A percentile compares a stretch with the other conserved stretches of the same genome.
Conservation (phyloP, 2,888 invertebrate genomes). For the Deroplatys truncata region DNA sequence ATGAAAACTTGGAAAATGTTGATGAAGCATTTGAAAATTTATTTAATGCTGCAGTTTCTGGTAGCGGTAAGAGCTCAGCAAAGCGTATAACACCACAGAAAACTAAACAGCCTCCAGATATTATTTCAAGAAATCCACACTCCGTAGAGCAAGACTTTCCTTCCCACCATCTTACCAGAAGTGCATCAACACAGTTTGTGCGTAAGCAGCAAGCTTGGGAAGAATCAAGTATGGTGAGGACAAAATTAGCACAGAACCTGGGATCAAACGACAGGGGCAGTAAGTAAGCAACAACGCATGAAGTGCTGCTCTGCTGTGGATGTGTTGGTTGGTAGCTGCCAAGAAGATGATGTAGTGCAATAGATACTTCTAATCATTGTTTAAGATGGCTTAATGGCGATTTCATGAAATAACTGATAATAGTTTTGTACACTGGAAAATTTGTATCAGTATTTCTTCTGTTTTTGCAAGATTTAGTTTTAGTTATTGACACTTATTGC, state of each 20-base stretch:
- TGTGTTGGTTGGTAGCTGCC: background rate
- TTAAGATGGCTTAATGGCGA: background rate
- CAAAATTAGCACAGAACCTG: conserved; percentile 26
- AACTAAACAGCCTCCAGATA: background rate
- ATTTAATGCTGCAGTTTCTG: conserved; percentile 51
- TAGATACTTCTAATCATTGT: background rate
- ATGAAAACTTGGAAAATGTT: conserved; percentile 56
- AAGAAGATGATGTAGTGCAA: background rate
- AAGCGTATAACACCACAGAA: conserved; percentile 5
- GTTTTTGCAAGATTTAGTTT: conserved; percentile 12
- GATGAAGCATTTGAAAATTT: conserved; percentile 86
- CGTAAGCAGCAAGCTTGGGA: conserved; percentile 31
- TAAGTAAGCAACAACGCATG: conserved; percentile 31
- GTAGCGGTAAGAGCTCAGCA: background rate
- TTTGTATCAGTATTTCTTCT: background rate
- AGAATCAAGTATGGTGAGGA: conserved; percentile 27
- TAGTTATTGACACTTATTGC: conserved; percentile 1
- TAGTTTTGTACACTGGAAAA: background rate
- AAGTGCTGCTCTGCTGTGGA: background rate
- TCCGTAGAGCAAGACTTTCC: background rate
- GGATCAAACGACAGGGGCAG: conserved; percentile 29
- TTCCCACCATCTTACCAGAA: conserved; percentile 10
- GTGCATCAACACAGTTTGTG: conserved; percentile 28
- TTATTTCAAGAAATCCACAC: background rate
- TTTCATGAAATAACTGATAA: background rate